Conservation (phyloP, 2,113 vertebrate genomes). For the Cephalopholis sonnerati region DNA sequence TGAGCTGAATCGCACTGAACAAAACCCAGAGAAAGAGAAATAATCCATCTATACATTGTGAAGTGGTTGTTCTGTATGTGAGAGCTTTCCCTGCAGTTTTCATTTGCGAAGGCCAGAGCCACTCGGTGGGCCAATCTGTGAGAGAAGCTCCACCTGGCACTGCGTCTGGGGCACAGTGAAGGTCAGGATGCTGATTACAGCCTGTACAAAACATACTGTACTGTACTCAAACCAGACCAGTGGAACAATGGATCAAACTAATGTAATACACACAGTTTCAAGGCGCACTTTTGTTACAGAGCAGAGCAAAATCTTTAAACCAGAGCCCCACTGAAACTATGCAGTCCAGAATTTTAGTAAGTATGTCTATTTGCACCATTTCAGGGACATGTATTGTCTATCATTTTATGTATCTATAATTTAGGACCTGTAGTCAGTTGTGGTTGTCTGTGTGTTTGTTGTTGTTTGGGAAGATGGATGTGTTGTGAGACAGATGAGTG, state of each 20-base stretch:
- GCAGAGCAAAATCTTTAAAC: neutral
- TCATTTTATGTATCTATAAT: too few relatives aligned
- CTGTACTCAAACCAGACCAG: neutral
- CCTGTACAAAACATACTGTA: neutral
- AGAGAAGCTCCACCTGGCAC: conserved; percentile 34
- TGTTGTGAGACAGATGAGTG: too few relatives aligned
- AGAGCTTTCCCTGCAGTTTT: neutral
- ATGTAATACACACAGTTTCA: neutral
- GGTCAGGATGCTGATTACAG: conserved; percentile 34
- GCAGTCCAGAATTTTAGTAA: neutral
- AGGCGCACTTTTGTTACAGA: rapidly evolving
- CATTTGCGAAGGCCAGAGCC: neutral
- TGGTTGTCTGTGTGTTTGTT: too few relatives aligned
- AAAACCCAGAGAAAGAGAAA: neutral
- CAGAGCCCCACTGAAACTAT: neutral
- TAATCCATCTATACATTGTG: neutral
- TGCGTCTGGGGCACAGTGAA: neutral
- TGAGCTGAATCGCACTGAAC: neutral
- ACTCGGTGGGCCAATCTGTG: conserved; percentile 10
- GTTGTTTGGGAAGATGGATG: too few relatives aligned
- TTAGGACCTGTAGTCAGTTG: too few relatives aligned
- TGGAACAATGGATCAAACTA: neutral
- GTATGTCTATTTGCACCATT: neutral
- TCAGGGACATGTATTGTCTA: neutral
- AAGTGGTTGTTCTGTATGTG: neutral